Percentiles rank a stretch among this genome's conserved stretches.
phyloP scores from a whole-genome alignment of 2,888 invertebrate genomes.

The Mamestra brassicae region DNA sequence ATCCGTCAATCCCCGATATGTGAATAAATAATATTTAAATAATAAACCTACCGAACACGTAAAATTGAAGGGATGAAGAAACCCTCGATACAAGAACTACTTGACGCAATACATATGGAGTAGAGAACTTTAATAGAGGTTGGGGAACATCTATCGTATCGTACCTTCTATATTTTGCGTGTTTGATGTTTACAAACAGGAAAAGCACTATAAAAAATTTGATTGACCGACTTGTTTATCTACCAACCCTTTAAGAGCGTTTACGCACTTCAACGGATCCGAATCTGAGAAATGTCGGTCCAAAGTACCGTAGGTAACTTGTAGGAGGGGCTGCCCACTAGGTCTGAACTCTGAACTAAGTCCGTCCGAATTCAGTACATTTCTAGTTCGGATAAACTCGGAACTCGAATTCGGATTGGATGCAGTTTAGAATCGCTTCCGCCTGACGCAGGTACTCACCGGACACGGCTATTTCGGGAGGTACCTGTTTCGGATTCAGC shows the following conservation, averaged over 20 bases:
- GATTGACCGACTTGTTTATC: not conserved
- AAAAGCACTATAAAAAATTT: not conserved
- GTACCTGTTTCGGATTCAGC: too few species aligned
- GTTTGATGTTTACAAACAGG: not conserved
- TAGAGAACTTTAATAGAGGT: not conserved
- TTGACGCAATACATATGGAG: not conserved
- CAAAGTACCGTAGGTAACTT: not conserved
- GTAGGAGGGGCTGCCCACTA: too few species aligned
- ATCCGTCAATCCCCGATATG: slow-evolving; percentile 41
- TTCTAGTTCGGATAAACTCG: not conserved
- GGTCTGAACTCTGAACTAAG: not conserved
- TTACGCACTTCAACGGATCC: not conserved
- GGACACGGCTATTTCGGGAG: too few species aligned
- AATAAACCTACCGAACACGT: slow-evolving; percentile 1
- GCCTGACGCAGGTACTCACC: too few species aligned
- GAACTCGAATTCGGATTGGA: not conserved
- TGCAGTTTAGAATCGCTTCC: not conserved
- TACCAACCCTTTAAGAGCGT: not conserved
- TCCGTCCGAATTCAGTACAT: not conserved
- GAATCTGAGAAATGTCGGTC: not conserved
- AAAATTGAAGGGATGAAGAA: slow-evolving; percentile 2
- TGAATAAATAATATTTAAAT: slow-evolving; percentile 49
- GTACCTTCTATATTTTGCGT: not conserved
- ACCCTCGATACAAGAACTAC: too few species aligned
- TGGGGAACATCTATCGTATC: not conserved